Conservation (phyloP, 92 coral and sea anemone species). For the Pocillopora grandis region DNA sequence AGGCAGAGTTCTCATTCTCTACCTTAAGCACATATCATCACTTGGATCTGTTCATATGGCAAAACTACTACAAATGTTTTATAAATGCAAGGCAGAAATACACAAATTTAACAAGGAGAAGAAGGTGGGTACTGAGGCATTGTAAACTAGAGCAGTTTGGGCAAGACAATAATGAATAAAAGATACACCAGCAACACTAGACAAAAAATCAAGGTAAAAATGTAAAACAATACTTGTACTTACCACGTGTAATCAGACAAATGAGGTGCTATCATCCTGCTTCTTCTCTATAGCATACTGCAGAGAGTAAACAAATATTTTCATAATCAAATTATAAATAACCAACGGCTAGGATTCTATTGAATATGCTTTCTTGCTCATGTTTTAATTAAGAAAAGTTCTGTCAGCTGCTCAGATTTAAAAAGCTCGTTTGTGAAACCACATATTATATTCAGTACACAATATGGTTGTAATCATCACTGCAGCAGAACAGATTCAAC, state of each 20-base stretch:
- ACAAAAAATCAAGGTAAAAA: too few relatives aligned
- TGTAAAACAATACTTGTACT: too few relatives aligned
- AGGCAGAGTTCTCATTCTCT: constrained; percentile 22
- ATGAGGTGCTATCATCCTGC: neutral
- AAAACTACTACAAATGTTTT: neutral
- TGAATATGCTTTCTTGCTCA: neutral
- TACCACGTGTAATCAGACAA: too few relatives aligned
- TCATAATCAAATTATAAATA: neutral
- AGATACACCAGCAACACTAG: too few relatives aligned
- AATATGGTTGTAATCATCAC: constrained; percentile 47
- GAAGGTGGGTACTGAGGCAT: too few relatives aligned
- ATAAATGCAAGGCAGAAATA: neutral
- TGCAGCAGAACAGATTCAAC: constrained; percentile 28
- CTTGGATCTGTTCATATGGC: constrained; percentile 15
- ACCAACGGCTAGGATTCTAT: neutral
- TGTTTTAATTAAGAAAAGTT: neutral
- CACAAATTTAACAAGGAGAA: too few relatives aligned
- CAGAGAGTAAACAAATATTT: neutral
- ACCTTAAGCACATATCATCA: constrained; percentile 65
- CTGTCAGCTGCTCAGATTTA: constrained; percentile 63
- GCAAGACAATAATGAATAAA: too few relatives aligned
- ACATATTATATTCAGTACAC: constrained; percentile 59
- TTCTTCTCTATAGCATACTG: neutral
- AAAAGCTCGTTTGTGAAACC: constrained; percentile 71
- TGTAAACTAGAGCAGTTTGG: too few relatives aligned